These are phyloP conservation scores for Sericinus montela DNA, from an alignment of 2,888 invertebrate genomes.

Conservation along the genomic window DNA sequence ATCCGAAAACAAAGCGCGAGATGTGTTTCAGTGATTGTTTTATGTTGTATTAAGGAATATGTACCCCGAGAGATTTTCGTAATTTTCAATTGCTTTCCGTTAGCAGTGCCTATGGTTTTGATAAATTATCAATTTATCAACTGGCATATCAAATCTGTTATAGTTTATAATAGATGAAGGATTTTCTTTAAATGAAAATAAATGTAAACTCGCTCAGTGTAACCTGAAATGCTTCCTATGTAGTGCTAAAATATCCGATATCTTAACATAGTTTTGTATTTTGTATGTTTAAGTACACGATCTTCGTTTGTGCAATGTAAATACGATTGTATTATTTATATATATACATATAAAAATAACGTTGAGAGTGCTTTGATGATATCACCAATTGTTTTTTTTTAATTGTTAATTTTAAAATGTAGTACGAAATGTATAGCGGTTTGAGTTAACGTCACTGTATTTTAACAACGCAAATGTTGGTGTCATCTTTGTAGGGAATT, in stretches of 20 bases:
- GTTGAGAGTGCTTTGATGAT: constrained; percentile 11
- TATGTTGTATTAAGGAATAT: too few relatives aligned
- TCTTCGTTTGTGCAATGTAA: constrained; percentile 53
- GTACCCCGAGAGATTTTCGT: too few relatives aligned
- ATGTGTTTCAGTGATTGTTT: too few relatives aligned
- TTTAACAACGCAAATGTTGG: constrained; percentile 7
- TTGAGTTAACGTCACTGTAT: not conserved
- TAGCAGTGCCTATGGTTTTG: too few relatives aligned
- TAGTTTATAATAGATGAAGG: too few relatives aligned
- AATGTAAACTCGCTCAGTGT: constrained; percentile 25
- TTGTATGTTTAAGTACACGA: constrained; percentile 30
- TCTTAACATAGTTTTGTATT: constrained; percentile 22
- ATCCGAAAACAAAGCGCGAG: too few relatives aligned
- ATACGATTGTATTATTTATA: constrained; percentile 29
- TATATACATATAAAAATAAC: constrained; percentile 8
- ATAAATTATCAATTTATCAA: too few relatives aligned
- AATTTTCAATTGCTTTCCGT: too few relatives aligned
- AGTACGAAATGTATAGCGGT: constrained; percentile 8
- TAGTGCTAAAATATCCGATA: constrained; percentile 45
- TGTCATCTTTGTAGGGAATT: constrained; percentile 35
- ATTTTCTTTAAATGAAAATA: not conserved
- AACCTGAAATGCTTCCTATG: constrained; percentile 49
- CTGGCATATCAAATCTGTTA: too few relatives aligned
- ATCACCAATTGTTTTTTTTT: constrained; percentile 6
- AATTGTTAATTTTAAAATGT: constrained; percentile 1